Conservation (phyloP, 2,797 vertebrate genomes). For the Danio aesculapii region DNA sequence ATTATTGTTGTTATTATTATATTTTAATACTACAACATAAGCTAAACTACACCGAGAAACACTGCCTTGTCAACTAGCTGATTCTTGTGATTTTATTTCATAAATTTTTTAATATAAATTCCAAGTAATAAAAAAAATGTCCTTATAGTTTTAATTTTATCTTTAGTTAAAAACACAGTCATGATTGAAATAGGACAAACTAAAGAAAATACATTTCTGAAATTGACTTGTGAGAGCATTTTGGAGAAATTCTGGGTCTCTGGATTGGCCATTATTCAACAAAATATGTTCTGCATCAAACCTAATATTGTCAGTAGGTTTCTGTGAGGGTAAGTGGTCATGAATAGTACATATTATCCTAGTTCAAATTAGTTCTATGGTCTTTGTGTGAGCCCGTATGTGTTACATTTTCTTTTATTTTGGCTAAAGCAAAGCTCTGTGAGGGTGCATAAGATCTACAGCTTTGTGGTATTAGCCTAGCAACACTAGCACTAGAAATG, state of each 20-base stretch:
- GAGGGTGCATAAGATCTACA: slow-evolving; percentile 23
- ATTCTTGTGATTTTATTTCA: too few relatives aligned
- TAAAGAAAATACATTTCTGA: background rate
- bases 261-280: background rate
- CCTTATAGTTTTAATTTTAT: background rate
- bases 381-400: background rate
- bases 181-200: background rate
- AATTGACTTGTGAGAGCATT: background rate
- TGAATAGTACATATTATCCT: background rate
- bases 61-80: too few relatives aligned
- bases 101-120: too few relatives aligned
- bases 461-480: slow-evolving; percentile 16
- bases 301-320: background rate
- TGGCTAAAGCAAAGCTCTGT: slow-evolving; percentile 8
- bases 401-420: slow-evolving; percentile 4
- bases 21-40: too few relatives aligned
- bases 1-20: too few relatives aligned
- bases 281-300: background rate
- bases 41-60: too few relatives aligned
- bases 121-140: background rate
- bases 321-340: background rate
- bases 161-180: background rate
- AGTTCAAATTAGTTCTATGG: background rate
- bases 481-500: background rate
- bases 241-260: background rate